A percentile compares a stretch with the other conserved stretches of the same genome.
Conservation (phyloP, 2,797 vertebrate species). For the Pseudochromis fuscus region DNA sequence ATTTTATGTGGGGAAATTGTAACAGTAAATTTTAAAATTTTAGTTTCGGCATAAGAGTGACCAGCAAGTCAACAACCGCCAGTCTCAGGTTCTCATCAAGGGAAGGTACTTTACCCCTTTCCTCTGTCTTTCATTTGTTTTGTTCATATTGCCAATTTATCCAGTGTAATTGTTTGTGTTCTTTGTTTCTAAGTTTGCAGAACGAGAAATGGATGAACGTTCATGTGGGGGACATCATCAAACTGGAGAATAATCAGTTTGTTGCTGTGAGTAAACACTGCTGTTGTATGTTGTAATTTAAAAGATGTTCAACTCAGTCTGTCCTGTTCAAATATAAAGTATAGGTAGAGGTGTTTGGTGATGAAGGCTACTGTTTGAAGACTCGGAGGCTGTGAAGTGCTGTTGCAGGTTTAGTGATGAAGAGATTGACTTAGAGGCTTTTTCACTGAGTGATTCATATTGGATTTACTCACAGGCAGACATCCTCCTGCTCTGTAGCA, state of each 20-base stretch:
- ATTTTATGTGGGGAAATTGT: not conserved
- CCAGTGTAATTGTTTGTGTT: slow-evolving; percentile 6
- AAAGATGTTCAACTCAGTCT: not conserved
- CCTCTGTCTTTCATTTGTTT: not conserved
- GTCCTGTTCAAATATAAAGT: not conserved
- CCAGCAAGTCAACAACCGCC: slow-evolving; percentile 87
- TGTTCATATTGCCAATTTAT: not conserved
- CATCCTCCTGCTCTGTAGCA: slow-evolving; percentile 90
- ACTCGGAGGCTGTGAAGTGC: not conserved
- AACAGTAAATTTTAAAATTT: slow-evolving; percentile 14
- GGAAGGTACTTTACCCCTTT: slow-evolving; percentile 75
- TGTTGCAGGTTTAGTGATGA: not conserved
- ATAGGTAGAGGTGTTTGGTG: not conserved
- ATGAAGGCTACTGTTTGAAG: not conserved
- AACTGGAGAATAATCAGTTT: slow-evolving; percentile 90
- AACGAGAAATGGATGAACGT: slow-evolving; percentile 90
- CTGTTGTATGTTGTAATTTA: not conserved
- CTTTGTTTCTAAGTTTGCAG: slow-evolving; percentile 78
- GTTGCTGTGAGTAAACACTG: slow-evolving; percentile 86
- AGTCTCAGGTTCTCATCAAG: slow-evolving; percentile 85
- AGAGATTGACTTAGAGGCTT: slow-evolving; percentile 38
- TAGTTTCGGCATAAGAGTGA: slow-evolving; percentile 88
- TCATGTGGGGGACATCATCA: slow-evolving; percentile 87
- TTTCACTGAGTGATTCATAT: slow-evolving; percentile 42
- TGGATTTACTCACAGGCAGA: slow-evolving; percentile 86